A percentile compares a stretch with the other conserved stretches of the same genome.
Conservation (phyloP, 2,113 vertebrate species). For the Indicator maculatus region DNA sequence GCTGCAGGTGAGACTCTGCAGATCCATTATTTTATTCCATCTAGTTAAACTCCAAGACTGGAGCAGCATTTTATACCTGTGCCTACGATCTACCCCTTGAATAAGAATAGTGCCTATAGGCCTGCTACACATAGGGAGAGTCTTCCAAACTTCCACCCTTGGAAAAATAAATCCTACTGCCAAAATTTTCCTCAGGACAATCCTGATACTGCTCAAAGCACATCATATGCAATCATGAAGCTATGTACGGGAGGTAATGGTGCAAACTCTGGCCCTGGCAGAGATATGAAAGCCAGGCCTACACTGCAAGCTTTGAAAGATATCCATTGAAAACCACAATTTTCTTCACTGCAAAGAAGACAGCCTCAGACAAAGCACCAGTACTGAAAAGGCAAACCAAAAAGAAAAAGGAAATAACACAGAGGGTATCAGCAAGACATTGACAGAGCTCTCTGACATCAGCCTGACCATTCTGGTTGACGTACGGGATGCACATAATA, state of each 20-base stretch:
- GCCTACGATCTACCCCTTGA: not conserved
- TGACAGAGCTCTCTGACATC: not conserved
- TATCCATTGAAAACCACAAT: not conserved
- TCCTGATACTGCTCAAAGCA: not conserved
- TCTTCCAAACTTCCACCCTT: not conserved
- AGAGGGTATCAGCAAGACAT: not conserved
- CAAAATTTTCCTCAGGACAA: not conserved
- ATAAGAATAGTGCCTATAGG: not conserved
- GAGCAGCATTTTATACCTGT: not conserved
- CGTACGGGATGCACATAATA: not conserved
- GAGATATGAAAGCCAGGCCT: not conserved
- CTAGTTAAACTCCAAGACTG: not conserved
- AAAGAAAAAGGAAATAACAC: not conserved
- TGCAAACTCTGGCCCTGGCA: not conserved
- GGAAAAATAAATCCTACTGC: not conserved
- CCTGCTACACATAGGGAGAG: not conserved
- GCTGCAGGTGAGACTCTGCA: not conserved
- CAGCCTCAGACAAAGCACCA: not conserved
- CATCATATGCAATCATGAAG: not conserved
- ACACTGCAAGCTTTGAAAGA: not conserved
- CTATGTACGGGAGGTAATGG: rapidly evolving
- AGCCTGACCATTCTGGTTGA: not conserved
- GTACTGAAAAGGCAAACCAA: not conserved
- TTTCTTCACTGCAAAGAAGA: not conserved
- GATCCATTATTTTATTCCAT: not conserved